Evolutionary conservation across 1,140 invertebrate genomes (phyloP).

Genomic region (Orius insidiosus): DNA sequence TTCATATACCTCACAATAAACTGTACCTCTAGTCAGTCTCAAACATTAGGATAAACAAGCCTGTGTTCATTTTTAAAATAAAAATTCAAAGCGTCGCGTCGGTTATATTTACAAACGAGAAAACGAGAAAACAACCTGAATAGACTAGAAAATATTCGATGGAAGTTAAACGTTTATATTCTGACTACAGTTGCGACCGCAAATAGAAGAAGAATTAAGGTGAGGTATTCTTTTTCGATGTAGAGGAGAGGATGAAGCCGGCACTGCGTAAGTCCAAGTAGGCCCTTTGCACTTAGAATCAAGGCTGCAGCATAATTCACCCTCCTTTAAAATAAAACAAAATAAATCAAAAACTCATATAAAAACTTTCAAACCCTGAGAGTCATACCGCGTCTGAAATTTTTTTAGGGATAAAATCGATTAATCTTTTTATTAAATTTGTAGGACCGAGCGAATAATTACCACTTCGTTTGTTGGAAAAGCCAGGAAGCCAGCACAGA

Average conservation of each 20-base stretch:
- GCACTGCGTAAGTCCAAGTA: neutral
- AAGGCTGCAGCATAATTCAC: slow-evolving; percentile 41
- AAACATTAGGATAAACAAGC: slow-evolving; percentile 9
- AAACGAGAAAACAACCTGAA: slow-evolving; percentile 8
- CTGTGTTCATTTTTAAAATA: neutral
- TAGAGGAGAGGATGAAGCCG: neutral
- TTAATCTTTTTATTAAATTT: no score
- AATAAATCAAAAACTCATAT: neutral
- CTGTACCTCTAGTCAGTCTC: slow-evolving; percentile 14
- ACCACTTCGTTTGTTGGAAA: neutral
- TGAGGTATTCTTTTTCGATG: neutral
- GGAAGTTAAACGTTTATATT: slow-evolving; percentile 1
- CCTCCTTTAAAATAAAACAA: slow-evolving; percentile 28
- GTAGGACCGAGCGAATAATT: neutral
- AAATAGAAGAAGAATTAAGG: slow-evolving; percentile 8
- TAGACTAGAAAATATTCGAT: slow-evolving; percentile 5
- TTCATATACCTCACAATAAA: neutral
- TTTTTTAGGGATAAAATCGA: no score
- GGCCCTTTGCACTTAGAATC: slow-evolving; percentile 36
- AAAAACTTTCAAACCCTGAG: slow-evolving; percentile 5
- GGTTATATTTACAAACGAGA: slow-evolving; percentile 3
- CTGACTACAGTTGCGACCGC: slow-evolving; percentile 12
- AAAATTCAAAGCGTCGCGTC: slow-evolving; percentile 5
- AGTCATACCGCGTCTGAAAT: neutral
- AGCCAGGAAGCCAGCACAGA: slow-evolving; percentile 8